These are phyloP conservation scores for Apteryx owenii DNA, from an alignment of 2,113 vertebrate genomes.

Conservation along the genomic window DNA sequence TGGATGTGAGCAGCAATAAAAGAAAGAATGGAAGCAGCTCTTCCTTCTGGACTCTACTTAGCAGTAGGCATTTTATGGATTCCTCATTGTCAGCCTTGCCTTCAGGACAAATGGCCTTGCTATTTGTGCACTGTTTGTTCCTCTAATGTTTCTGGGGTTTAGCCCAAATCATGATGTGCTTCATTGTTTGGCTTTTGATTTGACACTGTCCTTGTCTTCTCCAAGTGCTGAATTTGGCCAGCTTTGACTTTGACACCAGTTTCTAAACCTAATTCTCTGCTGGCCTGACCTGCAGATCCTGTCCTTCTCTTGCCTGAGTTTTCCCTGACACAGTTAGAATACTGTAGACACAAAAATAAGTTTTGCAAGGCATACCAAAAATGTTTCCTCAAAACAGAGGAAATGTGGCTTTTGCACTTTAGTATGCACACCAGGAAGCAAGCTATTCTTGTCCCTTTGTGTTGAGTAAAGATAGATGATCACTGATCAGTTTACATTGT, in stretches of 20 bases:
- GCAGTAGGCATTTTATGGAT: neutral
- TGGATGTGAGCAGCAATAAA: neutral
- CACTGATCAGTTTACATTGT: neutral
- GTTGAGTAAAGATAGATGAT: neutral
- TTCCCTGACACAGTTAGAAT: neutral
- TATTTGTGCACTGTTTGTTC: neutral
- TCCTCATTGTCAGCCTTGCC: neutral
- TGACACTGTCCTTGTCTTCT: neutral
- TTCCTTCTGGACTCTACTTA: neutral
- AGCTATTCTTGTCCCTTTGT: neutral
- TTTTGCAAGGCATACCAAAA: slow-evolving; percentile 27
- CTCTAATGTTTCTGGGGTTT: neutral
- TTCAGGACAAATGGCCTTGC: neutral
- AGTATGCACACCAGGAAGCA: neutral
- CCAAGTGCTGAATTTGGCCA: neutral
- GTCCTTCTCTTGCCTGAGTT: neutral
- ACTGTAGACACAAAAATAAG: neutral
- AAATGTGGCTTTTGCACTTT: neutral
- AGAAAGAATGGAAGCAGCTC: neutral
- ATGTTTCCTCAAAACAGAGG: neutral
- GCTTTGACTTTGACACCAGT: neutral
- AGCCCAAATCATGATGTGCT: neutral
- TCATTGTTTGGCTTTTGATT: neutral
- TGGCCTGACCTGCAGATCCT: neutral
- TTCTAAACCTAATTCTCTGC: neutral